Evolutionary conservation across 2,113 vertebrate species (phyloP), one percentile per base, ranked within the genome.

Genomic region (Muscicapa adusta): DNA sequence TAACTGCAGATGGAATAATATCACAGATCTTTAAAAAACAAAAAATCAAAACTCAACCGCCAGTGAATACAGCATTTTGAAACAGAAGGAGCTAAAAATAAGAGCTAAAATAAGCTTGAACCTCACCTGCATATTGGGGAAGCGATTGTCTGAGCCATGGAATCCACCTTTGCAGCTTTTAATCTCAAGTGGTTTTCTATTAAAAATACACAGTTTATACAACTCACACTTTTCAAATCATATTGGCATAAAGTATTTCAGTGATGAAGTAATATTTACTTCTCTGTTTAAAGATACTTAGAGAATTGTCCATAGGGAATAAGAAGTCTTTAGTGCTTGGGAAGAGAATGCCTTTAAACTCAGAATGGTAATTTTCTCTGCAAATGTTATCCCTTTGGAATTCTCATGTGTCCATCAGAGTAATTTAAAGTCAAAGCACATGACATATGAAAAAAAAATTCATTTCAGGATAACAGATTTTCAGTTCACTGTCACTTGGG

Each of bases 91-190:
- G 11, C 4, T 42, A 65, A 81, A 89, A 94, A 12, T 29, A 78
- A 89, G 48, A 76, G 14, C 38, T 43, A 73, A 26, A 2, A 2
- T 19, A 83, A 91, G 8, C 25, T 65, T 75, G 53, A 87, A 68
- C 85, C 98, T 98, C 79, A 99, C 99, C 98, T 99, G 99, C 99
- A 99, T 99, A 97, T 93, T 99, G 89, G 93, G 94, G 96, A 99
- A 98, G 76, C 97, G 51, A 95, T 99, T 99, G 96, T 99, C 99
- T 47, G 99, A 99, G 45, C 99, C 99, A 76, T 99, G 99, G 97
- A 99, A 99, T 92, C 99, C 99, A n/a, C 97, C 98, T 9, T 10
- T 96, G 94, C 99, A 99, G 62, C 97, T 97, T 93, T 99, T 99
- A 63, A 96, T 79, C 19, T 98, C 98, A 53, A 51, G 19, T 0